phyloP scores from a whole-genome alignment of 1,140 invertebrate genomes.

The Cataglyphis hispanica region DNA sequence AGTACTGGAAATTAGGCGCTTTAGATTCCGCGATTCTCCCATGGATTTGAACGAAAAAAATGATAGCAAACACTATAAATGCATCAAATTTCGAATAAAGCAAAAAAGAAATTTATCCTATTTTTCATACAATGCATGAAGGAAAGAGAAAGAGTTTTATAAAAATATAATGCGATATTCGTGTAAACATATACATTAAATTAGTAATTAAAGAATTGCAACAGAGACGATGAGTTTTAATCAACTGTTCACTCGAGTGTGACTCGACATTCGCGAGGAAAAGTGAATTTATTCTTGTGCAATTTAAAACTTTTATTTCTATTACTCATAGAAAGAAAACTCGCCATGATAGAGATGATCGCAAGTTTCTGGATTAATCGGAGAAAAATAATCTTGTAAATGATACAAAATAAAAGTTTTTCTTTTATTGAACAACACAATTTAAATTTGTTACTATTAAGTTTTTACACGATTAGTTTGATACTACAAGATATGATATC shows the following conservation, averaged over 20 bases:
- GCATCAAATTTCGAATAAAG: neutral
- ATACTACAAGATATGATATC: neutral
- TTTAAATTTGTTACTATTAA: too few relatives aligned
- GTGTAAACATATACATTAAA: neutral
- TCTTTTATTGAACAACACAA: neutral
- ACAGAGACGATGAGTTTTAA: neutral
- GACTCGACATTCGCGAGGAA: neutral
- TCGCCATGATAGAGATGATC: conserved; percentile 41
- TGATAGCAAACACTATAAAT: conserved; percentile 60
- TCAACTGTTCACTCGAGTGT: neutral
- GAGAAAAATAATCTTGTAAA: conserved; percentile 15
- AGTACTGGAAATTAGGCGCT: conserved; percentile 95
- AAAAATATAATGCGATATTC: neutral
- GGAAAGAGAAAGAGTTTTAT: neutral
- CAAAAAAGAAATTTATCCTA: neutral
- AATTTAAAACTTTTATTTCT: neutral
- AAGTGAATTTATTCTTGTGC: neutral
- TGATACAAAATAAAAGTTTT: neutral
- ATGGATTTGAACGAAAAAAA: conserved; percentile 58
- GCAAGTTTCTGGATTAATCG: neutral
- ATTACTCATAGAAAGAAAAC: conserved; percentile 59
- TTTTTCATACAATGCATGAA: conserved; percentile 7
- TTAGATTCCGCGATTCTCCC: conserved; percentile 88
- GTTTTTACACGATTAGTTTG: too few relatives aligned
- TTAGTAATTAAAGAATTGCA: conserved; percentile 14